These are phyloP conservation scores for Tichodroma muraria DNA, from an alignment of 2,113 vertebrate genomes.

Conservation along the genomic window DNA sequence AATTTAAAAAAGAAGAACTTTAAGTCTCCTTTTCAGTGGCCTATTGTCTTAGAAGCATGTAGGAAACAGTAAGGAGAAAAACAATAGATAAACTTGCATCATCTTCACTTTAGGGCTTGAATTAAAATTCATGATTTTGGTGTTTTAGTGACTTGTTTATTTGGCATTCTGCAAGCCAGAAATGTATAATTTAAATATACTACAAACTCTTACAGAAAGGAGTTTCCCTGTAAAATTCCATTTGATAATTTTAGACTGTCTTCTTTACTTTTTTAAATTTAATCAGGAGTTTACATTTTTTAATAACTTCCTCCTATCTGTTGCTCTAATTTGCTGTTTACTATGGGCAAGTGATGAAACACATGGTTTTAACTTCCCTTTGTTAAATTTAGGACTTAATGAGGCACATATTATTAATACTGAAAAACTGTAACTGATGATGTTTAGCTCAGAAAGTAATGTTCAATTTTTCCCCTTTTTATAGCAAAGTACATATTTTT, in stretches of 20 bases:
- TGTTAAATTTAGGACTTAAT: background rate
- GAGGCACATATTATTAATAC: background rate
- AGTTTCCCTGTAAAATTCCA: background rate
- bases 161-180: background rate
- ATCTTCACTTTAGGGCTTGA: background rate
- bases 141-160: background rate
- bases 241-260: background rate
- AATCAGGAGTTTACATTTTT: background rate
- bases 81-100: background rate
- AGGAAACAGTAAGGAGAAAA: background rate
- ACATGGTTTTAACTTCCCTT: background rate
- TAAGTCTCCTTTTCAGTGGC: background rate
- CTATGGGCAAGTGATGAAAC: background rate
- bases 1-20: background rate
- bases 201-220: background rate
- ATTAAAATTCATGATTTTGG: background rate
- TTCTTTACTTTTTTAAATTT: background rate
- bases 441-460: background rate
- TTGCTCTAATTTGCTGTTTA: background rate
- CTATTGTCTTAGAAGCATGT: background rate
- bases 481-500: background rate
- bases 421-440: background rate
- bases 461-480: background rate
- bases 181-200: background rate
- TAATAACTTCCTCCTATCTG: background rate